These are phyloP conservation scores for Rousettus leschenaultii DNA, from an alignment of 2,113 vertebrate species.

Conservation along the genomic window DNA sequence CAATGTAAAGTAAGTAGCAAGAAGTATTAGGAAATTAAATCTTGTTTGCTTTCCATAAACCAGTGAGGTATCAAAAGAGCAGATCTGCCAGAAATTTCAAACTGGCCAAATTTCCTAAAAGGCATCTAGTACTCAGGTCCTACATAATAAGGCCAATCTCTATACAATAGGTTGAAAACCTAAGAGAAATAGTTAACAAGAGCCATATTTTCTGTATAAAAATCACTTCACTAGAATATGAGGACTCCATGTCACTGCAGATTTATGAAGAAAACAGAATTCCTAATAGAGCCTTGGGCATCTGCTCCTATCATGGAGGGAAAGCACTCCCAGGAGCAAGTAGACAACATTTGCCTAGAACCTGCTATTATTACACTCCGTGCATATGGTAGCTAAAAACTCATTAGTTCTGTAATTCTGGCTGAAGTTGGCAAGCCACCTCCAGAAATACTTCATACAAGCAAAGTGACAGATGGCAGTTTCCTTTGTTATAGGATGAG, in stretches of 20 bases:
- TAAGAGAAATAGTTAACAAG: constrained; percentile 60
- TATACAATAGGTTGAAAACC: constrained; percentile 38
- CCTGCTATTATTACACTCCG: constrained; percentile 77
- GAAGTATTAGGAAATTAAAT: constrained; percentile 33
- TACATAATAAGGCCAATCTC: constrained; percentile 28
- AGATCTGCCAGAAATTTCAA: constrained; percentile 32
- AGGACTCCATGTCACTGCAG: constrained; percentile 70
- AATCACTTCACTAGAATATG: constrained; percentile 53
- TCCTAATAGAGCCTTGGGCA: constrained; percentile 75
- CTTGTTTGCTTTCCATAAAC: constrained; percentile 40
- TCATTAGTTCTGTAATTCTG: constrained; percentile 78
- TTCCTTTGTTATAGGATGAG: constrained; percentile 73
- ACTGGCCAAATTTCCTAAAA: constrained; percentile 41
- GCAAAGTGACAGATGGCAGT: constrained; percentile 77
- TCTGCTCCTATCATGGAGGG: constrained; percentile 75
- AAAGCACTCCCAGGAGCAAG: constrained; percentile 75
- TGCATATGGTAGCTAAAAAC: constrained; percentile 78
- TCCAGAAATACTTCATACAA: constrained; percentile 74
- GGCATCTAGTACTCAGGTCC: constrained; percentile 41
- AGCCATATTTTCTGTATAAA: constrained; percentile 61
- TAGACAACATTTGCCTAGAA: constrained; percentile 77
- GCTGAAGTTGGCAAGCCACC: constrained; percentile 77
- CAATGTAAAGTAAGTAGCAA: constrained; percentile 22
- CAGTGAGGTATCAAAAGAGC: constrained; percentile 45
- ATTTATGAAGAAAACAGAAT: constrained; percentile 79